Evolutionary conservation across 2,888 invertebrate species (phyloP), one percentile per base, ranked within the genome.

Genomic region (Synanthedon formicaeformis): DNA sequence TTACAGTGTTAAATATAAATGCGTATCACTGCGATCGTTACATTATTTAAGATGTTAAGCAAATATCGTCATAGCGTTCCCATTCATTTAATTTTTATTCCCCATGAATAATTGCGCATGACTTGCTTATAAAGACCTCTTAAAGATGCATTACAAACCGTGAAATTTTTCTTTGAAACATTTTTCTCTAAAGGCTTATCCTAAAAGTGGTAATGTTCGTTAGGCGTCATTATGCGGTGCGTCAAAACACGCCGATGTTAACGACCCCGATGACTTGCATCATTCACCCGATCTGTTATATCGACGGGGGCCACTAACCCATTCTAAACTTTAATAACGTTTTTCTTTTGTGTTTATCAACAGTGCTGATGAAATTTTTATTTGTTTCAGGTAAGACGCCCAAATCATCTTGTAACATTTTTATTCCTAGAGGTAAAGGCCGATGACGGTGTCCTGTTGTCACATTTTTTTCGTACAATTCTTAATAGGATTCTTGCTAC

Each of bases 261-360:
- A 78, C 73, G 80, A 83, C 79, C 81, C 69, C 74, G 65, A 73
- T 85, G 81, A 85, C 79, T 83, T 79, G 81, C 79, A 75, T 65
- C 69, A 69, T 74, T 70, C 60, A 60, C 61, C 66, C 76, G 67
- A 74, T 74, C 71, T 69, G 65, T 60, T 76, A 78, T 79, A 78
- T 79, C 69, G 76, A 78, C 75, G 72, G 65, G 62, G 52, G 59
- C 58, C 66, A 59, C 61, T 60, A 60, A 66, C 64, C 66, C 57
- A 63, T 63, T 59, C 60, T 64, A 62, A 56, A 58, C 57, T 55
- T 45, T n/a, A 45, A 34, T 57, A 53, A 56, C 52, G 50, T 41
- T 50, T 49, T 34, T 34, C 10, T 34, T 34, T 51, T 50, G 52
- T 54, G 49, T 49, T 52, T 48, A 50, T 48, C 34, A 48, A 27